phyloP scores from a whole-genome alignment of 2,797 vertebrate genomes.

The Eidolon dupreanum region DNA sequence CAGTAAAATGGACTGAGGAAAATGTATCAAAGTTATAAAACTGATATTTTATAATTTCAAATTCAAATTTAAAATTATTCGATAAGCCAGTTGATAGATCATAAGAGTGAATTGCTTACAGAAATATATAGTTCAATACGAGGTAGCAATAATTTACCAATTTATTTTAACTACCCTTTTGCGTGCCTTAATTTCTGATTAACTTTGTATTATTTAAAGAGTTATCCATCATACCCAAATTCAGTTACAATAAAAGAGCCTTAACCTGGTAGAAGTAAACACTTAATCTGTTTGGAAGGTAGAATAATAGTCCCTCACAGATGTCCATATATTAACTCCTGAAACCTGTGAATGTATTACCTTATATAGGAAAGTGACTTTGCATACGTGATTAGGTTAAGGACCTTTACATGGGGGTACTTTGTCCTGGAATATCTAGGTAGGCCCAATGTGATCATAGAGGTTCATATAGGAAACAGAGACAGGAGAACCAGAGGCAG shows the following conservation, averaged over 20 bases:
- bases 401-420: not conserved
- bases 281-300: not conserved
- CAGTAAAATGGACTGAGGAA: not conserved
- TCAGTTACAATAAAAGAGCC: not conserved
- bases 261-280: not conserved
- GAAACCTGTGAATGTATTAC: not conserved
- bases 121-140: not conserved
- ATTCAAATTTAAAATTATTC: not conserved
- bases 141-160: not conserved
- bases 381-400: not conserved
- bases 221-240: not conserved
- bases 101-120: not conserved
- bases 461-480: not conserved
- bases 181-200: not conserved
- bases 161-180: not conserved
- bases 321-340: not conserved
- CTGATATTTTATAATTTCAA: not conserved
- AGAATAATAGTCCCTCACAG: not conserved
- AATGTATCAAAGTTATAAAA: not conserved
- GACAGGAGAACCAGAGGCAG: not conserved
- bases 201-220: not conserved
- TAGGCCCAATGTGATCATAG: not conserved
- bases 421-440: not conserved
- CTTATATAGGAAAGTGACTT: not conserved
- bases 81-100: not conserved